Evolutionary conservation across 1,140 invertebrate genomes (phyloP).

Genomic region (Achroia grisella): DNA sequence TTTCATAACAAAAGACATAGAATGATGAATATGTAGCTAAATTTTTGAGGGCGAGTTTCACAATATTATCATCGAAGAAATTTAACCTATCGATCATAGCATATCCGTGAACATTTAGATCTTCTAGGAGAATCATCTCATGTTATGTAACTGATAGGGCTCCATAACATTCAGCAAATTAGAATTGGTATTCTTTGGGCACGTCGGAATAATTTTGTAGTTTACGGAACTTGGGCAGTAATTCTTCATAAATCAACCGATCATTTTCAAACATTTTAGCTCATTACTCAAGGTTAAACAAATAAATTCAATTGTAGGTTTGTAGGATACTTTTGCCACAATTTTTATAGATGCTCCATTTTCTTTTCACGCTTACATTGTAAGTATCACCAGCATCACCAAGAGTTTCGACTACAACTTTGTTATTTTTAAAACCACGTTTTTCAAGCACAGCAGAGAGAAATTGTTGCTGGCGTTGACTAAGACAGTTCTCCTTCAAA

Average conservation of each 20-base stretch:
- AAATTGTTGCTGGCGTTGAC: conserved; percentile 18
- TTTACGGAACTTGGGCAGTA: conserved; percentile 39
- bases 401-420: conserved; percentile 15
- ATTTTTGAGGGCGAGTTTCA: conserved; percentile 56
- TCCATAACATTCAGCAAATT: conserved; percentile 52
- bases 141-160: conserved; percentile 35
- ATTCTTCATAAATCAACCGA: conserved; percentile 35
- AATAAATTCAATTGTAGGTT: background rate
- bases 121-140: conserved; percentile 73
- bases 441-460: conserved; percentile 19
- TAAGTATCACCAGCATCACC: conserved; percentile 30
- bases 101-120: conserved; percentile 66
- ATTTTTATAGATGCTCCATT: conserved; percentile 11
- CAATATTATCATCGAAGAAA: conserved; percentile 59
- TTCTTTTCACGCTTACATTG: conserved; percentile 14
- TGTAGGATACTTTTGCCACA: conserved; percentile 14
- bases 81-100: conserved; percentile 58
- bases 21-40: conserved; percentile 72
- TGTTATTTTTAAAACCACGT: conserved; percentile 16
- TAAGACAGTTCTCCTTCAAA: conserved; percentile 22
- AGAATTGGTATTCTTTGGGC: conserved; percentile 27
- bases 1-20: conserved; percentile 68
- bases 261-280: conserved; percentile 28
- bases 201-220: conserved; percentile 38
- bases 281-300: background rate